These are phyloP conservation scores for Sylvicapra grimmia DNA, from an alignment of 2,113 vertebrate genomes.

Conservation along the genomic window DNA sequence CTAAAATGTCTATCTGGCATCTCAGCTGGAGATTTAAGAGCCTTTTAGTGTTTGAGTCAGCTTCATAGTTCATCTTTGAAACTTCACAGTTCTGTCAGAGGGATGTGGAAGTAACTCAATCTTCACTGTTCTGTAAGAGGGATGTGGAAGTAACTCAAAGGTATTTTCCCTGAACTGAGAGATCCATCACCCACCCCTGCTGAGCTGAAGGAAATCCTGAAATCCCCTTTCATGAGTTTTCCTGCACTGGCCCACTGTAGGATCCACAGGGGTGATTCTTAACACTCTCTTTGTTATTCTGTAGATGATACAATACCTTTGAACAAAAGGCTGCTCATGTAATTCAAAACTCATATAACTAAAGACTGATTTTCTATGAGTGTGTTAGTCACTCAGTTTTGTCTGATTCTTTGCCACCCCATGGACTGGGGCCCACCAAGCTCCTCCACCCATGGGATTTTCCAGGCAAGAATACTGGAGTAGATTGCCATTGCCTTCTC, in stretches of 20 bases:
- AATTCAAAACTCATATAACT: background rate
- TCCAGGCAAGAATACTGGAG: background rate
- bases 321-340: background rate
- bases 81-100: background rate
- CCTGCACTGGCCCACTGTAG: background rate
- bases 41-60: background rate
- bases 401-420: background rate
- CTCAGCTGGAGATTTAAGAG: background rate
- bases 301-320: background rate
- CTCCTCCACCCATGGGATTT: background rate
- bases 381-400: background rate
- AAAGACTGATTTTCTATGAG: background rate
- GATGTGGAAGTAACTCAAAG: background rate
- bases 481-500: background rate
- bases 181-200: background rate
- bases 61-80: background rate
- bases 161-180: background rate
- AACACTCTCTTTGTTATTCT: background rate
- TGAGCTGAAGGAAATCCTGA: background rate
- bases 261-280: background rate
- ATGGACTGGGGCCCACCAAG: background rate
- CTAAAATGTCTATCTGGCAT: background rate
- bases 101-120: background rate
- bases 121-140: background rate
- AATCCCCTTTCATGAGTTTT: background rate